A percentile compares a stretch with the other conserved stretches of the same genome.
phyloP scores from a whole-genome alignment of 2,797 vertebrate genomes.

The Hoplostethus mediterraneus region DNA sequence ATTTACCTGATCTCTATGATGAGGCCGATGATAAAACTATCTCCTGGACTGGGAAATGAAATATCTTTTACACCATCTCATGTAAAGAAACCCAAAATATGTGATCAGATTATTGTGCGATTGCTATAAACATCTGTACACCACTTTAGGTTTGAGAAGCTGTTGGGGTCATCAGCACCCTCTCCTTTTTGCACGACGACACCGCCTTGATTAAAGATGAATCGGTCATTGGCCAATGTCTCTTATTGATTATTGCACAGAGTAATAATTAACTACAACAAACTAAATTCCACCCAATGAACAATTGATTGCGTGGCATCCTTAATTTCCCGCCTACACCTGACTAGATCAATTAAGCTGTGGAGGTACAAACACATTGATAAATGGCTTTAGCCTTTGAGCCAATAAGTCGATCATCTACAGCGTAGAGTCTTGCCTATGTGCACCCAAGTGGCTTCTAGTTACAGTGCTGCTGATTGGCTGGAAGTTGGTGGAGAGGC shows the following conservation, averaged over 20 bases:
- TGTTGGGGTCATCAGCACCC: slow-evolving; percentile 6
- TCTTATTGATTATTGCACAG: slow-evolving; percentile 40
- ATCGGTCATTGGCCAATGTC: slow-evolving; percentile 37
- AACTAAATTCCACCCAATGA: slow-evolving; percentile 50
- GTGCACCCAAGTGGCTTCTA: neutral
- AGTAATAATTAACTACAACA: slow-evolving; percentile 38
- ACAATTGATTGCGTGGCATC: slow-evolving; percentile 58
- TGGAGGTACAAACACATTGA: slow-evolving; percentile 60
- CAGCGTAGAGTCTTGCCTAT: neutral
- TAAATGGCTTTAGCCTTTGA: slow-evolving; percentile 46
- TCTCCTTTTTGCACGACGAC: slow-evolving; percentile 1
- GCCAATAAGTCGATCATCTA: slow-evolving; percentile 9
- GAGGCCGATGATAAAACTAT: neutral
- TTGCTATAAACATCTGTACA: neutral
- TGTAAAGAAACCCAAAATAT: neutral
- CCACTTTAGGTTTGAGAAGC: too few relatives aligned
- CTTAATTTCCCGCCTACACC: slow-evolving; percentile 45
- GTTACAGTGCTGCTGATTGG: neutral
- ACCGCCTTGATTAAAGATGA: slow-evolving; percentile 27
- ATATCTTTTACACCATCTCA: neutral
- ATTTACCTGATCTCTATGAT: slow-evolving; percentile 18
- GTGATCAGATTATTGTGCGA: neutral
- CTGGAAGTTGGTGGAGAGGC: neutral
- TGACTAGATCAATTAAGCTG: slow-evolving; percentile 57
- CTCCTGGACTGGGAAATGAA: neutral